Conservation (phyloP, 2,888 invertebrate genomes). For the Scaptomyza polygonia region DNA sequence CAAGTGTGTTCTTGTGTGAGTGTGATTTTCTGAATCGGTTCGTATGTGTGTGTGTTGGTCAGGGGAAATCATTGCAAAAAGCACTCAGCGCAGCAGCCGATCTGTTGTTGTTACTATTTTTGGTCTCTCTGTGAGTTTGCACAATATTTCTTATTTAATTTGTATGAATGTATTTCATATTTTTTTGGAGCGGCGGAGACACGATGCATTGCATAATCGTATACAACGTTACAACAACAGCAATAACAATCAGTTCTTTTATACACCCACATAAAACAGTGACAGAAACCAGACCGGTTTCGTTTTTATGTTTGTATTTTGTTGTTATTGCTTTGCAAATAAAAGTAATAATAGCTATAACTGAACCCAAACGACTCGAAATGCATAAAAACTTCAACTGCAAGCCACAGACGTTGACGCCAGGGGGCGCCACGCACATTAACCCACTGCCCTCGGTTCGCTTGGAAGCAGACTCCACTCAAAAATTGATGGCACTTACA, state of each 20-base stretch:
- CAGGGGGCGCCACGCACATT: conserved; percentile 55
- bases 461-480: conserved; percentile 16
- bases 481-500: conserved; percentile 56
- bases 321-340: conserved; percentile 33
- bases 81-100: conserved; percentile 36
- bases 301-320: conserved; percentile 15
- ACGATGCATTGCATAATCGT: conserved; percentile 73
- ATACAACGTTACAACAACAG: conserved; percentile 20
- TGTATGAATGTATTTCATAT: conserved; percentile 15
- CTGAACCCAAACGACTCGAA: conserved; percentile 46
- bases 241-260: conserved; percentile 45
- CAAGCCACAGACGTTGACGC: conserved; percentile 32
- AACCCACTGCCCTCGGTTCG: conserved; percentile 71
- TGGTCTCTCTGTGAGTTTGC: conserved; percentile 37
- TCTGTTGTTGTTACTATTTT: conserved; percentile 6
- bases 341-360: conserved; percentile 57
- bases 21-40: conserved; percentile 11
- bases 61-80: conserved; percentile 29
- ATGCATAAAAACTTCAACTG: conserved; percentile 53
- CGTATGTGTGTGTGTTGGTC: conserved; percentile 4
- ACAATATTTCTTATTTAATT: conserved; percentile 44
- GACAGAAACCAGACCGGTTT: conserved; percentile 57
- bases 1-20: conserved; percentile 6
- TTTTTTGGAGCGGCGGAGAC: conserved; percentile 62
- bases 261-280: conserved; percentile 64